These are phyloP conservation scores for Thecophora atra DNA, from an alignment of 2,888 invertebrate species.

Conservation along the genomic window DNA sequence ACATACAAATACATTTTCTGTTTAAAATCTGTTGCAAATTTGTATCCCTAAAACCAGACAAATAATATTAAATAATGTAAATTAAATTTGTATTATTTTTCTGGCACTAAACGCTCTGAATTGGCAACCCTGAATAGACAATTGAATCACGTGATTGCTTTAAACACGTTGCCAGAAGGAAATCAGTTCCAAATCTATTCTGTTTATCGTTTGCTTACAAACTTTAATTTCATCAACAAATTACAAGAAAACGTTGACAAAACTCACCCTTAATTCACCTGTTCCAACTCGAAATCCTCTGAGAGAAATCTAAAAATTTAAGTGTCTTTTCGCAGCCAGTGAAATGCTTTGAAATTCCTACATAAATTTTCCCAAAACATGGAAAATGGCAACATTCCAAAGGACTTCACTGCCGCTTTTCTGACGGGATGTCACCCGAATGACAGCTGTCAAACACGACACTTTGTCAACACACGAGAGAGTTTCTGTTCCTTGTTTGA, in stretches of 20 bases:
- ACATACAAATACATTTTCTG: too few relatives aligned
- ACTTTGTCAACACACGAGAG: not conserved
- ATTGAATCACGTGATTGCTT: too few relatives aligned
- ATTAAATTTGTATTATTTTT: too few relatives aligned
- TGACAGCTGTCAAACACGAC: constrained; percentile 39
- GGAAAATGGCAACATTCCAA: not conserved
- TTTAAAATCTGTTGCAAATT: too few relatives aligned
- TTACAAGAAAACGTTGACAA: not conserved
- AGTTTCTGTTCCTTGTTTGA: not conserved
- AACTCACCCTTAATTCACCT: constrained; percentile 25
- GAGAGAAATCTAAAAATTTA: not conserved
- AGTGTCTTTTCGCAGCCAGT: not conserved
- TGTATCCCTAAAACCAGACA: too few relatives aligned
- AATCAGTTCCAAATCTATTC: too few relatives aligned
- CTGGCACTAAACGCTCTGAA: too few relatives aligned
- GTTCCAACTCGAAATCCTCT: not conserved
- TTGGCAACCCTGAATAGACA: too few relatives aligned
- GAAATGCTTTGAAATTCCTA: not conserved
- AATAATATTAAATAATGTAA: too few relatives aligned
- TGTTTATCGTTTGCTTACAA: too few relatives aligned
- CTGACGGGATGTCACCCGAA: constrained; percentile 16
- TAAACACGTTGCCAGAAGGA: too few relatives aligned
- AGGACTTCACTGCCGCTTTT: constrained; percentile 28
- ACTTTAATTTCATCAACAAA: too few relatives aligned
- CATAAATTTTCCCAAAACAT: not conserved